Evolutionary conservation across 2,113 vertebrate species (phyloP).

Genomic region (Acanthochromis polyacanthus): DNA sequence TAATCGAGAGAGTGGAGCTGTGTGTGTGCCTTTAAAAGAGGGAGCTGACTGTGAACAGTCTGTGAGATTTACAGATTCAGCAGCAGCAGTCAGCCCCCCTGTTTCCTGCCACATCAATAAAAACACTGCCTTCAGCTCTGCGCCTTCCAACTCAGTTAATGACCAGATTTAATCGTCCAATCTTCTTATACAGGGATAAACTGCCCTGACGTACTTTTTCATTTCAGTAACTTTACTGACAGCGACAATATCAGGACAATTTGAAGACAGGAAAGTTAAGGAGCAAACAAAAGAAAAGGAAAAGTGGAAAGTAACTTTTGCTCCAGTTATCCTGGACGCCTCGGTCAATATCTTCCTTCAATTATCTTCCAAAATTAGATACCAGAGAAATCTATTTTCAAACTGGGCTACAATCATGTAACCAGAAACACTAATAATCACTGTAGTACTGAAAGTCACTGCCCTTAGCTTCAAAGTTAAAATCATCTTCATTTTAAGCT

Average conservation of each 20-base stretch:
- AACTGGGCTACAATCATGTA: slow-evolving; percentile 29
- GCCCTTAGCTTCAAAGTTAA: slow-evolving; percentile 2
- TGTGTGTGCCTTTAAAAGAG: slow-evolving; percentile 71
- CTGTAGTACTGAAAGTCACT: slow-evolving; percentile 26
- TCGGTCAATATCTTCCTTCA: slow-evolving; percentile 22
- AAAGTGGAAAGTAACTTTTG: slow-evolving; percentile 8
- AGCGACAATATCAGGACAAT: slow-evolving; percentile 4
- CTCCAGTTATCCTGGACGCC: slow-evolving; percentile 9
- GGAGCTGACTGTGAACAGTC: slow-evolving; percentile 73
- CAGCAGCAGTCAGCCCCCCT: slow-evolving; percentile 61
- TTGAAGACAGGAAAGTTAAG: not conserved
- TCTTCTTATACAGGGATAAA: slow-evolving; percentile 53
- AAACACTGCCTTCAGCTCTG: slow-evolving; percentile 72
- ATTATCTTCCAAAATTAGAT: slow-evolving; percentile 45
- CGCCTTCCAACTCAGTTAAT: slow-evolving; percentile 74
- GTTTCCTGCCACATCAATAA: slow-evolving; percentile 84
- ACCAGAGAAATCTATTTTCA: slow-evolving; percentile 31
- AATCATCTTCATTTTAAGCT: not conserved
- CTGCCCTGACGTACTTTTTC: slow-evolving; percentile 40
- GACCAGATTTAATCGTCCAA: slow-evolving; percentile 72
- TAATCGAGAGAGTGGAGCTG: slow-evolving; percentile 70
- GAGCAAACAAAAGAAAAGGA: slow-evolving; percentile 9
- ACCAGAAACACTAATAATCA: slow-evolving; percentile 35
- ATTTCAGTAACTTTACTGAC: slow-evolving; percentile 18
- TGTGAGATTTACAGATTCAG: slow-evolving; percentile 80